Base-by-base conservation (phyloP, 2,888 invertebrate species). In the Disparrhopalites patrizii region DNA sequence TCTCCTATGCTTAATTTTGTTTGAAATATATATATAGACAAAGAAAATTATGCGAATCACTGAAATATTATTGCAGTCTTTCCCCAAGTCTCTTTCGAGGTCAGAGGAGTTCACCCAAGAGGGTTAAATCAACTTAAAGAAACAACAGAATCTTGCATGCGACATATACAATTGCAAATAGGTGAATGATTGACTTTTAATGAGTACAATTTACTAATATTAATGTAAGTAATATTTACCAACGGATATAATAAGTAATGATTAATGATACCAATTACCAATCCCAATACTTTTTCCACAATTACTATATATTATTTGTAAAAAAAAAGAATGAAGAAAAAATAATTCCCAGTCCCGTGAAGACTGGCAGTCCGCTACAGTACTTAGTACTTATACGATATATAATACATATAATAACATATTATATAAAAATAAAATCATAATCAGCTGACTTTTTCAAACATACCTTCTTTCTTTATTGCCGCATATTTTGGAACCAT, bases 191-290 rank as follows among this genome's bases (percentile, higher is more conserved):
- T 56, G 38, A 56, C 5, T 56, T n/a, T n/a, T n/a, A n/a, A 56
- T 56, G 38, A 56, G 56, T 56, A 56, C 56, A 56, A 56, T 55
- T n/a, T n/a, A n/a, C n/a, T n/a, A n/a, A n/a, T n/a, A n/a, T n/a
- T n/a, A n/a, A n/a, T n/a, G n/a, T n/a, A n/a, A n/a, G n/a, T n/a
- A n/a, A n/a, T n/a, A n/a, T n/a, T n/a, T n/a, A n/a, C n/a, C n/a
- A n/a, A n/a, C n/a, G n/a, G n/a, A n/a, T n/a, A n/a, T n/a, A n/a
- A n/a, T n/a, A n/a, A n/a, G n/a, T n/a, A n/a, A n/a, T n/a, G n/a
- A n/a, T n/a, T n/a, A 38, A 56, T 47, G 25, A 56, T 25, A 56
- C 56, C 54, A 55, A n/a, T 36, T 10, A 33, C 54, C 33, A 33
- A 55, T 55, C 36, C 56, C 36, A 56, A n/a, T n/a, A n/a, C 4